phyloP scores from a whole-genome alignment of 2,888 invertebrate genomes.

The Sisyra terminalis region DNA sequence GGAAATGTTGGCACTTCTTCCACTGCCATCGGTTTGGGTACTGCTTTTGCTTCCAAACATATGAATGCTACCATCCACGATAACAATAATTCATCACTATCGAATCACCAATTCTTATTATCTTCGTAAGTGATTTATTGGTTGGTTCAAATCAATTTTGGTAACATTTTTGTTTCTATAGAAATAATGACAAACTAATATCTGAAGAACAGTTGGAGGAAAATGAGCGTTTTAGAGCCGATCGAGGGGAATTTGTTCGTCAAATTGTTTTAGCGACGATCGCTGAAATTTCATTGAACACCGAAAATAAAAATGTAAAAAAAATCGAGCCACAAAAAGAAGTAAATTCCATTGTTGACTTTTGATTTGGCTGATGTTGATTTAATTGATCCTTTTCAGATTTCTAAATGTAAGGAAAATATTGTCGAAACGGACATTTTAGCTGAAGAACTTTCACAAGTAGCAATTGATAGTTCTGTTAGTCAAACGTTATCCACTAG shows the following conservation, averaged over 20 bases:
- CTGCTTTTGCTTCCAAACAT: slow-evolving; percentile 16
- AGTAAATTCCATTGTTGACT: too few relatives aligned
- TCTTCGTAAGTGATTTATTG: slow-evolving; percentile 4
- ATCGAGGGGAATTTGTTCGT: slow-evolving; percentile 51
- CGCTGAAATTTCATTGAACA: slow-evolving; percentile 4
- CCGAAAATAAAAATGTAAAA: neutral
- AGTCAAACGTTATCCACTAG: too few relatives aligned
- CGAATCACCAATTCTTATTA: slow-evolving; percentile 8
- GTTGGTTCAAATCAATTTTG: neutral
- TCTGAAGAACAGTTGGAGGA: slow-evolving; percentile 36
- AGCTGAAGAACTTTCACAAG: too few relatives aligned
- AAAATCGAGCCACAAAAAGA: too few relatives aligned
- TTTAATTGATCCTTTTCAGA: too few relatives aligned
- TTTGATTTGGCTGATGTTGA: too few relatives aligned
- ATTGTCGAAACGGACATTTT: too few relatives aligned
- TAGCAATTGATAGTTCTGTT: too few relatives aligned
- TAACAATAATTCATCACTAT: neutral
- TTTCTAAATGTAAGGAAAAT: too few relatives aligned
- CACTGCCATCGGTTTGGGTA: slow-evolving; percentile 20
- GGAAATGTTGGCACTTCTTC: slow-evolving; percentile 18
- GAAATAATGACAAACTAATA: slow-evolving; percentile 30
- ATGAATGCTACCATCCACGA: neutral
- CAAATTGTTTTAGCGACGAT: slow-evolving; percentile 44
- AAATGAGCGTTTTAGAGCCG: slow-evolving; percentile 38
- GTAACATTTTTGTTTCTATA: slow-evolving; percentile 1